phyloP scores from a whole-genome alignment of 1,140 invertebrate genomes.

The Teleopsis dalmanni region DNA sequence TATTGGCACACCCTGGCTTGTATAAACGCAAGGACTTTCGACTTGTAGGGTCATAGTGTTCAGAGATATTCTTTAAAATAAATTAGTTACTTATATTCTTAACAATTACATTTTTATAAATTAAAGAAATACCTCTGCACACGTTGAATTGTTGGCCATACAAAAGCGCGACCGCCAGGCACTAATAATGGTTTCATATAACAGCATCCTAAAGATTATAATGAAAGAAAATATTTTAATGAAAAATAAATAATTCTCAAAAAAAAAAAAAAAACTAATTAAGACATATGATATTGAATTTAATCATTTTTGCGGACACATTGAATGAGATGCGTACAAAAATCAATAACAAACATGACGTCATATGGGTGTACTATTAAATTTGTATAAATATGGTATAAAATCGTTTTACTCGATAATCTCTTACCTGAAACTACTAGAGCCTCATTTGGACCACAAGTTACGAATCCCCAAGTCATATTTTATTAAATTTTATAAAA shows the following conservation, averaged over 20 bases:
- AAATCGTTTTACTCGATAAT: not conserved
- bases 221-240: too few relatives aligned
- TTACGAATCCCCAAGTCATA: conserved; percentile 92
- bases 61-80: conserved; percentile 70
- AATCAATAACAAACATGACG: conserved; percentile 32
- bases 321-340: conserved; percentile 10
- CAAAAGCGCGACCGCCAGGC: conserved; percentile 91
- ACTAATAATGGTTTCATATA: conserved; percentile 85
- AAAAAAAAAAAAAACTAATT: not conserved
- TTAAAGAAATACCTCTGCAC: conserved; percentile 69
- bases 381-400: not conserved
- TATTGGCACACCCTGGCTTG: conserved; percentile 92
- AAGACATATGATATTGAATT: not conserved
- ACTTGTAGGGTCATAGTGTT: conserved; percentile 95
- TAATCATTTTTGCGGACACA: too few relatives aligned
- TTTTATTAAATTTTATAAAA: conserved; percentile 3
- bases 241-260: too few relatives aligned
- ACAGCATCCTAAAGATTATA: conserved; percentile 69
- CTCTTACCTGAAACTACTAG: conserved; percentile 85
- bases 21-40: conserved; percentile 88
- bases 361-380: conserved; percentile 16
- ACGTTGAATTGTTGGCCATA: conserved; percentile 90
- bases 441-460: conserved; percentile 95
- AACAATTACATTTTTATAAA: conserved; percentile 6
- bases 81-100: conserved; percentile 6